These are phyloP conservation scores for Petrosia ficiformis DNA, from an alignment of 37 sponge, comb jelly and placozoan species.

Conservation along the genomic window DNA sequence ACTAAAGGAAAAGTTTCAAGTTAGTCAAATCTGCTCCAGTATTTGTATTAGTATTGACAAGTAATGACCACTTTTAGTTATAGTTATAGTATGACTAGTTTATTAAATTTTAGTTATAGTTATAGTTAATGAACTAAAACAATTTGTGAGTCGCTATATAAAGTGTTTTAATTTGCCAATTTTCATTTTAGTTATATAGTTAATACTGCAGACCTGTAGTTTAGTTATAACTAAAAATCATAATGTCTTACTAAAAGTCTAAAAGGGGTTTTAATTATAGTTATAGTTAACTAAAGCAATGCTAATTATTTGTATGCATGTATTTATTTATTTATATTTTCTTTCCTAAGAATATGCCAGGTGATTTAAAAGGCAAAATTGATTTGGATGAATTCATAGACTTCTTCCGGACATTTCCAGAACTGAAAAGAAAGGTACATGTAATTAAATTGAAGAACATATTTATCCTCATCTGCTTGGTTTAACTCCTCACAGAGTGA, in stretches of 20 bases:
- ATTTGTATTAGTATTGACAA: neutral
- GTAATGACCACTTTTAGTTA: no score
- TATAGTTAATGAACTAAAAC: no score
- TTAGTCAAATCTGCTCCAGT: constrained; percentile 8
- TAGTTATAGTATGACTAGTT: no score
- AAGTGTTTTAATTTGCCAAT: no score
- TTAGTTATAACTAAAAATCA: no score
- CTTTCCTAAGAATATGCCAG: neutral
- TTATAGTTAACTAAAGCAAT: no score
- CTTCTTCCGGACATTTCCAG: constrained; percentile 45
- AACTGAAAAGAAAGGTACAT: constrained; percentile 43
- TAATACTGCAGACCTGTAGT: no score
- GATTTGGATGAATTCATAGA: constrained; percentile 33
- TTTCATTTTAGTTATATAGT: no score
- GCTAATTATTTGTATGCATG: no score
- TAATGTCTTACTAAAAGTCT: no score
- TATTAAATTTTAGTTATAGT: neutral
- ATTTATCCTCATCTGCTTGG: neutral
- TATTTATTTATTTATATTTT: neutral
- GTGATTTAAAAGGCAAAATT: constrained; percentile 22
- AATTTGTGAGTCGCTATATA: no score
- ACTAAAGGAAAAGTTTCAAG: constrained; percentile 35
- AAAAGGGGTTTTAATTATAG: no score
- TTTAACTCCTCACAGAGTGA: constrained; percentile 34
- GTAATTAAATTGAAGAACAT: neutral